These are phyloP conservation scores for Erpobdella octoculata DNA, from an alignment of 2,888 invertebrate species.

Conservation along the genomic window DNA sequence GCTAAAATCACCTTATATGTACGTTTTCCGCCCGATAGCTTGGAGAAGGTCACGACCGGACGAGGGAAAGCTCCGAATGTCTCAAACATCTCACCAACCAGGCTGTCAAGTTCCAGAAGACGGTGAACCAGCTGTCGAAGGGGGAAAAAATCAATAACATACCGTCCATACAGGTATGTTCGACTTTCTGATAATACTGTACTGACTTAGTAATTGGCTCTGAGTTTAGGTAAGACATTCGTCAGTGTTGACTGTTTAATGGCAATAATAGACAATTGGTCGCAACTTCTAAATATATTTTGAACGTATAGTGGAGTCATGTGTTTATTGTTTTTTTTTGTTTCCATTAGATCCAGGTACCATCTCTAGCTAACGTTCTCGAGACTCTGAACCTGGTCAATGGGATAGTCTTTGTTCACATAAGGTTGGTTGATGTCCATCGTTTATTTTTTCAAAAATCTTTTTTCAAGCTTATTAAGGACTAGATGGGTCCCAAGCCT, in stretches of 20 bases:
- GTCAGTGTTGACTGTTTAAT: not conserved
- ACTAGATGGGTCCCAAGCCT: not conserved
- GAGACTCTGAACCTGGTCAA: conserved; percentile 98
- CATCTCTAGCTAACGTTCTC: conserved; percentile 88
- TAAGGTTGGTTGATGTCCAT: conserved; percentile 65
- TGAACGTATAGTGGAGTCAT: not conserved
- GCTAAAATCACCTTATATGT: not conserved
- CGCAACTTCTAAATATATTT: too few species aligned
- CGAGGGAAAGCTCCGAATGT: conserved; percentile 92
- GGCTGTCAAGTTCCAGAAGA: conserved; percentile 94
- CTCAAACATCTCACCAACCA: conserved; percentile 91
- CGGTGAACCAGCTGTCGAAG: conserved; percentile 87
- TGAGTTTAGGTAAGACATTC: not conserved
- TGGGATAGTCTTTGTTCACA: conserved; percentile 93
- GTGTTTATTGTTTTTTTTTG: not conserved
- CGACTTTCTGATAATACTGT: not conserved
- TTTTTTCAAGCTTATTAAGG: not conserved
- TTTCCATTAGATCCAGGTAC: conserved; percentile 92
- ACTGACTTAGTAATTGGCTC: not conserved
- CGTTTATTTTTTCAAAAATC: not conserved
- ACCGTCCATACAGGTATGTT: conserved; percentile 45
- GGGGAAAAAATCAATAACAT: conserved; percentile 58
- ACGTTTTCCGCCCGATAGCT: conserved; percentile 61
- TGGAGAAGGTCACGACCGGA: conserved; percentile 93
- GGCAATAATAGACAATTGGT: not conserved